Evolutionary conservation across 2,113 vertebrate genomes (phyloP).

Genomic region (Cyanistes caeruleus): DNA sequence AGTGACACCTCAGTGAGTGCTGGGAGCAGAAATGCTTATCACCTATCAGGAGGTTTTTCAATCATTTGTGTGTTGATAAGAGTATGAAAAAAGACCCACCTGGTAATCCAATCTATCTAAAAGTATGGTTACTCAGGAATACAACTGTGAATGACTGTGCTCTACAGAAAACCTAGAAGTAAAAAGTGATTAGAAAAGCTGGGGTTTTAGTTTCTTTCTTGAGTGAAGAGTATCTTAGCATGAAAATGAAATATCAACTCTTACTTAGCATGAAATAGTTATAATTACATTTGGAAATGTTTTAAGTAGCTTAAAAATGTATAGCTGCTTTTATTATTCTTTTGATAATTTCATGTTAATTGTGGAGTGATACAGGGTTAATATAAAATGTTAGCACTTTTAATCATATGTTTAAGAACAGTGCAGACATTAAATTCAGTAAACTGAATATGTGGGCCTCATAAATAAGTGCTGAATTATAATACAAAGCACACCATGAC

Average conservation of each 20-base stretch:
- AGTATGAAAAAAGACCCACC: neutral
- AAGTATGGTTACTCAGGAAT: neutral
- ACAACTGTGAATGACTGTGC: neutral
- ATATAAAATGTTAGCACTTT: neutral
- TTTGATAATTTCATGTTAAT: conserved; percentile 30
- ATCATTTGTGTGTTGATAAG: neutral
- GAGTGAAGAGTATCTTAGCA: neutral
- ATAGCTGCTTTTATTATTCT: neutral
- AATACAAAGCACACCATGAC: conserved; percentile 46
- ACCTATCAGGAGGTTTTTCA: neutral
- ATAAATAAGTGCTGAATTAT: conserved; percentile 53
- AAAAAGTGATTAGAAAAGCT: neutral
- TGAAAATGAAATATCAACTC: neutral
- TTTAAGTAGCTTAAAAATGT: conserved; percentile 13
- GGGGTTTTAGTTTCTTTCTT: neutral
- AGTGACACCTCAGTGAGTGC: neutral
- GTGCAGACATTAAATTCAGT: conserved; percentile 28
- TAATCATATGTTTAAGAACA: conserved; percentile 53
- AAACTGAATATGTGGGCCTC: conserved; percentile 18
- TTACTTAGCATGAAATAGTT: neutral
- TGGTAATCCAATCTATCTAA: neutral
- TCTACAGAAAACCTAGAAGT: neutral
- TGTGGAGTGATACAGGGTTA: conserved; percentile 1
- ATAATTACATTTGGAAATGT: neutral
- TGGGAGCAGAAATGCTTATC: neutral